These are phyloP conservation scores for Capitella teleta DNA, from an alignment of 1,140 invertebrate species.

Conservation along the genomic window DNA sequence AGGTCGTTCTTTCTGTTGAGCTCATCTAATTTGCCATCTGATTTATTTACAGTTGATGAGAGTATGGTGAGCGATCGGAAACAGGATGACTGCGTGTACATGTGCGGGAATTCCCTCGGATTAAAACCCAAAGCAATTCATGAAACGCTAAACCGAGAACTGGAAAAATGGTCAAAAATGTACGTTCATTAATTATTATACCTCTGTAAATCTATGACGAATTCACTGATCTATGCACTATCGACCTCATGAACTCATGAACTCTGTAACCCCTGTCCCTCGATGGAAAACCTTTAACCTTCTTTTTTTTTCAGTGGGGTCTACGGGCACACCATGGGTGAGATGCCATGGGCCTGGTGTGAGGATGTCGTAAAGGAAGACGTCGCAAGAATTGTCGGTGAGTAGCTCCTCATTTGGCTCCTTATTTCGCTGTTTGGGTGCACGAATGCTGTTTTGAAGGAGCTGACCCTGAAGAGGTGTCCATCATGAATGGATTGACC, in stretches of 20 bases:
- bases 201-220: neutral
- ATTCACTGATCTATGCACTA: neutral
- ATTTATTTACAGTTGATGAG: conserved; percentile 33
- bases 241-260: neutral
- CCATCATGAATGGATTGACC: conserved; percentile 50
- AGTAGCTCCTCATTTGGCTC: conserved; percentile 4
- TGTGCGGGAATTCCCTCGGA: conserved; percentile 50
- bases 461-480: conserved; percentile 41
- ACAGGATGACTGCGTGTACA: conserved; percentile 47
- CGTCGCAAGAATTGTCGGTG: conserved; percentile 44
- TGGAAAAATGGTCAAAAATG: conserved; percentile 46
- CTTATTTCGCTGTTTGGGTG: neutral
- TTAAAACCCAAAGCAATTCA: conserved; percentile 43
- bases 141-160: conserved; percentile 33
- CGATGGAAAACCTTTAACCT: neutral
- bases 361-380: conserved; percentile 40
- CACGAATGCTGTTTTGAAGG: conserved; percentile 24
- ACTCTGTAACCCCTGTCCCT: neutral
- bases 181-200: conserved; percentile 21
- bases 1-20: too few relatives aligned
- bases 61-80: conserved; percentile 26
- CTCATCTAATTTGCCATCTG: too few relatives aligned
- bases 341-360: conserved; percentile 45
- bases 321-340: conserved; percentile 42
- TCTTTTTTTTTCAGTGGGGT: conserved; percentile 37